These are phyloP conservation scores for Hermaeophaga mercurialis DNA, from an alignment of 2,888 invertebrate species.

Conservation along the genomic window DNA sequence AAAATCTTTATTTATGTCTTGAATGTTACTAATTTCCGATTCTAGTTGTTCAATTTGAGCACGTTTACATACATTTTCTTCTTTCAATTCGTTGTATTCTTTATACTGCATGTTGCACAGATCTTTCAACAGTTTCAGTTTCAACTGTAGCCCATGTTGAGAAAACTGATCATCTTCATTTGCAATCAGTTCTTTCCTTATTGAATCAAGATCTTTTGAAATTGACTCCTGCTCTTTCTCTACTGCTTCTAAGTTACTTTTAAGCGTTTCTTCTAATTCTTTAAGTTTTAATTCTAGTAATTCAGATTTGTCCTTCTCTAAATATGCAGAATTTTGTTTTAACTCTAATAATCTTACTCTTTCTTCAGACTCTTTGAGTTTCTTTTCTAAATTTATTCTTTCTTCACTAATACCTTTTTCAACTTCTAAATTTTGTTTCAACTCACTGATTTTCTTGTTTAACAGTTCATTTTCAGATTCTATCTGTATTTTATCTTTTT, in stretches of 20 bases:
- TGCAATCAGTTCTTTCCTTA: constrained; percentile 26
- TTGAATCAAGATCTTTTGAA: constrained; percentile 24
- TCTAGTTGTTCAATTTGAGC: constrained; percentile 10
- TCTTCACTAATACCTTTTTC: constrained; percentile 37
- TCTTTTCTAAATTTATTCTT: constrained; percentile 27
- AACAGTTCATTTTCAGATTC: constrained; percentile 35
- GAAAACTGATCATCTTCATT: constrained; percentile 3
- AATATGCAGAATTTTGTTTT: constrained; percentile 33
- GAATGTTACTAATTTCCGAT: constrained; percentile 28
- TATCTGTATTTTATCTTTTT: constrained; percentile 40
- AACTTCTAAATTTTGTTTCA: constrained; percentile 30
- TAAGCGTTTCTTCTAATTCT: constrained; percentile 38
- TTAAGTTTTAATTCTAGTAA: constrained; percentile 39
- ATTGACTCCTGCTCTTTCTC: constrained; percentile 33
- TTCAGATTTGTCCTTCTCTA: constrained; percentile 37
- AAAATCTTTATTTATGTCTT: constrained; percentile 34
- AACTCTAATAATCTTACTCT: constrained; percentile 37
- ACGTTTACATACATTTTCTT: constrained; percentile 24
- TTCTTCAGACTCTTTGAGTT: constrained; percentile 36
- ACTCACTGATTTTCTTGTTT: constrained; percentile 29
- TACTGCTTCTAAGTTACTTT: constrained; percentile 33
- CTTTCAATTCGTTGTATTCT: constrained; percentile 33
- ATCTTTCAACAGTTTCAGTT: constrained; percentile 24
- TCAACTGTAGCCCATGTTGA: constrained; percentile 17
- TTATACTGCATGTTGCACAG: constrained; percentile 30